Evolutionary conservation across 1,140 invertebrate species (phyloP), one percentile per base, ranked within the genome.

Genomic region (Aphis gossypii): DNA sequence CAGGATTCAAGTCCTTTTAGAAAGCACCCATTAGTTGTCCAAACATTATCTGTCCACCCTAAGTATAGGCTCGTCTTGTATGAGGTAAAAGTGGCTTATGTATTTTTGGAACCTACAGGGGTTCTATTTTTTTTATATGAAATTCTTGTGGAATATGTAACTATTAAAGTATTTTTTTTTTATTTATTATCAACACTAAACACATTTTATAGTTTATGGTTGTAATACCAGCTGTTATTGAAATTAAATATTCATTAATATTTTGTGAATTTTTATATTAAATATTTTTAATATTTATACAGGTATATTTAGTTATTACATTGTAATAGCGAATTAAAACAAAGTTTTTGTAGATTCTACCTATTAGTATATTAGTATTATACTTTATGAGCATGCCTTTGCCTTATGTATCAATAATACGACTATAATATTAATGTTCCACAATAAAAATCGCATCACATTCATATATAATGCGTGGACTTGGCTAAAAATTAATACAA

Each of bases 11-110:
- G 87, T 90, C 38, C 38, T 60, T 90, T 90, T 68, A 68, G 54
- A 90, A 90, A 90, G 89, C 56, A 30, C 54, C 54, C 89, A 90
- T 46, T 90, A 90, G 56, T 90, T 90, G 38, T 90, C 54, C 6
- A 90, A 90, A 90, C 56, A 68, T 21, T 44, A 44, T n/a, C 14
- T 14, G 25, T 2, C 3, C 18, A 9, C 1, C 11, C 23, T 21
- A n/a, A 46, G 35, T 51, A 21, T n/a, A 76, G 68, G n/a, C 38
- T 9, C 21, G 5, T n/a, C 30, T n/a, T 48, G 25, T 88, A 54
- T 14, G 48, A 88, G 83, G 44, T 88, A 87, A 88, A 88, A 88
- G 46, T 48, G 46, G 1, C 44, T 51, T n/a, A n/a, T 88, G n/a
- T 35, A 18, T 46, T 87, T n/a, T 51, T 20, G 86, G 25, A 35